These are phyloP conservation scores for Limnephilus rhombicus DNA, from an alignment of 2,888 invertebrate species.

Conservation along the genomic window DNA sequence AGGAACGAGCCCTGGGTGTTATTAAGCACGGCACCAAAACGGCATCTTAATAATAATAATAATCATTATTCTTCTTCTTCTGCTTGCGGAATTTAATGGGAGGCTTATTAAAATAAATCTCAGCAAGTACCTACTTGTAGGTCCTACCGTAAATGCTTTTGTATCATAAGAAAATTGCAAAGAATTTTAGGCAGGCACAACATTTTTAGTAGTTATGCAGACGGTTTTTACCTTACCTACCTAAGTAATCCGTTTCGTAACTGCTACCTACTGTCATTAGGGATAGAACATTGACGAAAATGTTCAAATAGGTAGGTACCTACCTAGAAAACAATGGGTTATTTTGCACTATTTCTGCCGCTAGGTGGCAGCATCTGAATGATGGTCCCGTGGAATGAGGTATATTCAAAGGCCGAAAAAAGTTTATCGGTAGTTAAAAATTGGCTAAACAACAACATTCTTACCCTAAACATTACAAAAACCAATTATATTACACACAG, in stretches of 20 bases:
- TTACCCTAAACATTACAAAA: too few species aligned
- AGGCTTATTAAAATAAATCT: constrained; percentile 49
- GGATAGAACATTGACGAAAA: background rate
- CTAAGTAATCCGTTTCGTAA: background rate
- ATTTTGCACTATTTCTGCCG: too few species aligned
- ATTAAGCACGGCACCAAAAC: constrained; percentile 25
- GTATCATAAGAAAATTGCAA: background rate
- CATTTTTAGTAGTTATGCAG: background rate
- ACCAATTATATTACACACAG: too few species aligned
- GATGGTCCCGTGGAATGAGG: too few species aligned
- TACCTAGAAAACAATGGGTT: too few species aligned
- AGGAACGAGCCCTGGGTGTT: background rate
- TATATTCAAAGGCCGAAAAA: too few species aligned
- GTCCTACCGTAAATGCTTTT: background rate
- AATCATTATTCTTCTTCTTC: background rate
- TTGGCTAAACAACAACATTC: too few species aligned
- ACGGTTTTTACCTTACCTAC: background rate
- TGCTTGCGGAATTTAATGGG: constrained; percentile 41
- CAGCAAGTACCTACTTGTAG: background rate
- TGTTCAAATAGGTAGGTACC: background rate
- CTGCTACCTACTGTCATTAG: background rate
- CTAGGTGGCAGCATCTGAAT: too few species aligned
- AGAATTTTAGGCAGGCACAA: background rate
- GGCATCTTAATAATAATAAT: constrained; percentile 8
- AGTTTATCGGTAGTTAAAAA: too few species aligned